Evolutionary conservation across 2,113 vertebrate genomes (phyloP).

Genomic region (Odocoileus hemionus): DNA sequence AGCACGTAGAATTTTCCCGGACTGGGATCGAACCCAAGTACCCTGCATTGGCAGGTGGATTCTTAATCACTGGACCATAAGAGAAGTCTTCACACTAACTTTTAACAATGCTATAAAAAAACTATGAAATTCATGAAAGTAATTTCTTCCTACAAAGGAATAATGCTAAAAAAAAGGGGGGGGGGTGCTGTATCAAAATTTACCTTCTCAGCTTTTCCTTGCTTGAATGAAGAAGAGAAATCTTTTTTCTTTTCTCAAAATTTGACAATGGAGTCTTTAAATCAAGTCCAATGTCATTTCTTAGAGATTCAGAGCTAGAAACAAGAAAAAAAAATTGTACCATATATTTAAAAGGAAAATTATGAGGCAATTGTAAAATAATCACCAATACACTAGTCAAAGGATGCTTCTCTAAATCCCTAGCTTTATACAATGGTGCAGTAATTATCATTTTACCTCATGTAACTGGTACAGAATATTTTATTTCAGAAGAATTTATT

Average conservation of each 20-base stretch:
- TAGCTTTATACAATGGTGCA: background rate
- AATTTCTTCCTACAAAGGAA: conserved; percentile 28
- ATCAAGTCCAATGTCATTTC: background rate
- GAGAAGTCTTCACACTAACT: background rate
- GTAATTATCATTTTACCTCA: background rate
- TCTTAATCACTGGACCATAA: background rate
- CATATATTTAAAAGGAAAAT: background rate
- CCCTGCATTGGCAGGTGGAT: background rate
- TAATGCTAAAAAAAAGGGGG: background rate
- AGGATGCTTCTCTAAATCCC: background rate
- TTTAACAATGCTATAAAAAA: background rate
- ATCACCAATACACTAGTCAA: background rate
- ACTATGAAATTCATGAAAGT: background rate
- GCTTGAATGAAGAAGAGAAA: conserved; percentile 59
- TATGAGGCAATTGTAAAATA: background rate
- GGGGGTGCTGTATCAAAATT: background rate
- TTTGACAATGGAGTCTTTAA: background rate
- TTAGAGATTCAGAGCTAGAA: conserved; percentile 11
- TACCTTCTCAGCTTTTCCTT: conserved; percentile 68
- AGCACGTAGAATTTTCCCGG: background rate
- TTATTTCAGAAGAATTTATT: conserved; percentile 10
- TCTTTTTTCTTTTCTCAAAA: conserved; percentile 16
- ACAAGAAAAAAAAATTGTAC: background rate
- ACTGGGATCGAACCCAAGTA: background rate
- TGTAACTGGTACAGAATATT: background rate